Evolutionary conservation across 1,140 invertebrate genomes (phyloP).

Genomic region (Atta colombica): DNA sequence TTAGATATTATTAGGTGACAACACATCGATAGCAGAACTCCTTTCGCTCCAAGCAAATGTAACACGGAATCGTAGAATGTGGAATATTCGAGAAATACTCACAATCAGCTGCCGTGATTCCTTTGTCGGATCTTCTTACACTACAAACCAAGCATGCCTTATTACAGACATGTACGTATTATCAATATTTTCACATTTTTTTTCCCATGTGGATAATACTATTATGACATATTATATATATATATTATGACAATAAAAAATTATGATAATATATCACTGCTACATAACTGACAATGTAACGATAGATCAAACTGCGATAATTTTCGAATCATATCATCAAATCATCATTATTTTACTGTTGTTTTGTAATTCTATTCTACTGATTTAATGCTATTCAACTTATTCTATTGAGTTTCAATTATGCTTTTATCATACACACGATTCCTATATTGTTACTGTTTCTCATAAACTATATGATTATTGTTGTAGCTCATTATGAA

Average conservation of each 20-base stretch:
- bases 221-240: no score
- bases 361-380: not conserved
- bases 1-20: not conserved
- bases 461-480: no score
- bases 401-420: not conserved
- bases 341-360: not conserved
- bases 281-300: not conserved
- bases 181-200: not conserved
- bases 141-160: not conserved
- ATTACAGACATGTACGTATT: not conserved
- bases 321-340: not conserved
- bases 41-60: no score
- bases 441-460: no score
- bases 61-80: no score
- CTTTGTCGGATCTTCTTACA: not conserved
- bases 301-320: not conserved
- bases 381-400: no score
- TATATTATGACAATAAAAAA: not conserved
- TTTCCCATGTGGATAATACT: not conserved
- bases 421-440: not conserved
- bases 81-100: not conserved
- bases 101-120: not conserved
- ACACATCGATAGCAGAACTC: not conserved
- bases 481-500: no score
- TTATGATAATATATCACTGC: not conserved